Percentiles rank a stretch among this genome's conserved stretches.
Evolutionary conservation across 1,140 invertebrate species (phyloP).

Genomic region (Dreissena rostriformis): DNA sequence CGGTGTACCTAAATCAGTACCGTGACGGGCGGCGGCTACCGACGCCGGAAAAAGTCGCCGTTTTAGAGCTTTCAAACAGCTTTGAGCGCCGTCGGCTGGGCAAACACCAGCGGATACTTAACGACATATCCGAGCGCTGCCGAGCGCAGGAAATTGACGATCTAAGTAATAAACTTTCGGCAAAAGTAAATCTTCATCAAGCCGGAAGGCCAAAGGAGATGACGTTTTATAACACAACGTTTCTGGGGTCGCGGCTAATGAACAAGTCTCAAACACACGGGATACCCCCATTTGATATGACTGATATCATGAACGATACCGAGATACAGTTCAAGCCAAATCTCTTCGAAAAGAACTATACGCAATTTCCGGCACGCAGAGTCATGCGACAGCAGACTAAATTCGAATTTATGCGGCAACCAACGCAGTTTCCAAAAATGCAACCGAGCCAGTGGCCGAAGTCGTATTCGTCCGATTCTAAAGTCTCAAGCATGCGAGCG

Average conservation of each 20-base stretch:
- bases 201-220: constrained; percentile 30
- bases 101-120: constrained; percentile 67
- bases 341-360: constrained; percentile 61
- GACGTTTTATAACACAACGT: constrained; percentile 49
- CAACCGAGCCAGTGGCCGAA: background rate
- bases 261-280: too few species aligned
- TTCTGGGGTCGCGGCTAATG: constrained; percentile 18
- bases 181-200: constrained; percentile 44
- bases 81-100: constrained; percentile 68
- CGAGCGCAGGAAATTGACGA: constrained; percentile 65
- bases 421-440: constrained; percentile 24
- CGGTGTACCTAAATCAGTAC: constrained; percentile 58
- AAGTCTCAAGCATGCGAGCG: constrained; percentile 2
- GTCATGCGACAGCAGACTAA: constrained; percentile 60
- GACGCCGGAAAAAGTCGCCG: constrained; percentile 67
- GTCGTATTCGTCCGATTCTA: constrained; percentile 34
- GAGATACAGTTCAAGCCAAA: background rate
- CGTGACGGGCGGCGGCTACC: constrained; percentile 65
- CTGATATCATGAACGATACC: background rate
- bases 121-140: constrained; percentile 66
- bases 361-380: constrained; percentile 58
- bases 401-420: constrained; percentile 44
- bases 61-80: constrained; percentile 65
- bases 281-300: background rate
- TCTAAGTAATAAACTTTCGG: constrained; percentile 48